Evolutionary conservation across 2,113 vertebrate genomes (phyloP).

Genomic region (Erythrocercus mccallii): DNA sequence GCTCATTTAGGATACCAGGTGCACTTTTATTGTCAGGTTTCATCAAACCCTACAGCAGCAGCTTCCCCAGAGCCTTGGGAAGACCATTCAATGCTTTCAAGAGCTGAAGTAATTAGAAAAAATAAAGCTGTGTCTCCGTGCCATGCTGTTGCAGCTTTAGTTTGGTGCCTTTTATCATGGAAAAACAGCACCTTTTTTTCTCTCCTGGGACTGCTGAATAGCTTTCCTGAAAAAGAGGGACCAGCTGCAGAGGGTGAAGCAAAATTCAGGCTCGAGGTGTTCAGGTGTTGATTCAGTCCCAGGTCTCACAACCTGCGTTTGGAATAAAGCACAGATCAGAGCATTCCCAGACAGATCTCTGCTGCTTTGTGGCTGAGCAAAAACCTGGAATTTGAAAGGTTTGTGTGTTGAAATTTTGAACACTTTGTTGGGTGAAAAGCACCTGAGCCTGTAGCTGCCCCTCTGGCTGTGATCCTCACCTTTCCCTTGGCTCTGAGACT

Average conservation of each 20-base stretch:
- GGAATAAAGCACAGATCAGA: background rate
- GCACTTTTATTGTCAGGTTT: background rate
- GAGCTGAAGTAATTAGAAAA: conserved; percentile 4
- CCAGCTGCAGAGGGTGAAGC: conserved; percentile 4
- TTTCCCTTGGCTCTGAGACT: background rate
- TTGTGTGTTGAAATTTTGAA: background rate
- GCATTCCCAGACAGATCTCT: background rate
- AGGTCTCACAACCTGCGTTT: background rate
- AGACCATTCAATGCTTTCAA: background rate
- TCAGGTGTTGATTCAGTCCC: background rate
- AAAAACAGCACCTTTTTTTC: background rate
- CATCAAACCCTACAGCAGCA: background rate
- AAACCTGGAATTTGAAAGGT: background rate
- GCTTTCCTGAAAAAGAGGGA: background rate
- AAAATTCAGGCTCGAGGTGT: background rate
- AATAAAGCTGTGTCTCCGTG: background rate
- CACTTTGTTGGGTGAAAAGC: background rate
- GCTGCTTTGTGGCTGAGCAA: background rate
- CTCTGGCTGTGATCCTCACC: background rate
- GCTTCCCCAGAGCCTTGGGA: background rate
- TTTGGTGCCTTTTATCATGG: background rate
- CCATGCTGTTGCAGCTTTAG: background rate
- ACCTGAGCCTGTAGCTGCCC: background rate
- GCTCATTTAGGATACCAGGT: background rate
- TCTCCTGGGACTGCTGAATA: background rate